Base-by-base conservation (phyloP, 2,113 vertebrate species). In the Theropithecus gelada region DNA sequence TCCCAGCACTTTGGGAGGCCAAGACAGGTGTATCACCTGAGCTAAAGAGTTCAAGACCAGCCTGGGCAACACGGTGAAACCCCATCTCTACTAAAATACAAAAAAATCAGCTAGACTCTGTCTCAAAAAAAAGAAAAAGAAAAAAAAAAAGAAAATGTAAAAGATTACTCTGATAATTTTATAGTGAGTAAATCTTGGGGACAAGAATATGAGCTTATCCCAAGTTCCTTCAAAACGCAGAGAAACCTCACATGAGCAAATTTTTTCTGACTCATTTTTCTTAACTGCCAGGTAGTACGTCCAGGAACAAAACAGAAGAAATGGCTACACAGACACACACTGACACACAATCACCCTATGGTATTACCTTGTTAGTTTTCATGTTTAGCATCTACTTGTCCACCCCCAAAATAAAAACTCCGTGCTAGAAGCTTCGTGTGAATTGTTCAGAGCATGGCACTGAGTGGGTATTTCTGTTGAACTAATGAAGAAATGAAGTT, bases 401-500 rank as follows among this genome's bases (percentile, higher is more conserved):
- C 73, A 11, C 20, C 43, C 23, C 18, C 30, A 64, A 23, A 92
- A 88, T 45, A 68, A 55, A 68, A 97, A 86, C 52, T 50, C 78
- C 59, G 14, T 1, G 27, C 57, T 38, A 91, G 32, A 57, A 73
- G 75, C 72, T 94, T 89, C 45, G 6, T 79, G 61, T 76, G 14
- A 64, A 85, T 70, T 90, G 57, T 66, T 90, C 72, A 73, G 25
- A 64, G 17, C 27, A 16, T 0, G 32, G 87, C 64, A 30, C 27
- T 72, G 17, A n/a, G 17, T 18, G 61, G 48, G 12, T 75, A 40
- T 83, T 94, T 93, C 68, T 88, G 48, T 83, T 40, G 27, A 64
- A 75, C 32, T 30, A 84, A 59, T 23, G 84, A 92, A 97, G 20
- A 30, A 88, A 92, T 43, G 64, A 88, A 72, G 40, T 92, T 89